Evolutionary conservation across 2,113 vertebrate species (phyloP), one percentile per base, ranked within the genome.

Genomic region (Forbesichthys papilliferus): DNA sequence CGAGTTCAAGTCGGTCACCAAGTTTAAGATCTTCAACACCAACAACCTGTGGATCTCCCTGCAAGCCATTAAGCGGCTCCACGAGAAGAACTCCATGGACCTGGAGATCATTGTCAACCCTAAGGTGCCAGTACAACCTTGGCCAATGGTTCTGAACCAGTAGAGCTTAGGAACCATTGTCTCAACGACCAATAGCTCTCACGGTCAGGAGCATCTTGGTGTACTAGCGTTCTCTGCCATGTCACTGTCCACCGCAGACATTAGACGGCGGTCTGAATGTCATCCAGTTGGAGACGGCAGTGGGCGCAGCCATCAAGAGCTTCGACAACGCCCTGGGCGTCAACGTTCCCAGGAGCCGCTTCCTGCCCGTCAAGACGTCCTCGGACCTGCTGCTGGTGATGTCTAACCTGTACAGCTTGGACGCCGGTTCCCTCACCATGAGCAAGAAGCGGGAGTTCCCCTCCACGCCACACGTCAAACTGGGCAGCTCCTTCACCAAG

Each of bases 11-110:
- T 99, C 97, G 0, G 97, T 99, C 85, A 96, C 96, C 56, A 99
- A 99, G 84, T 99, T 99, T 92, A 99, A 99, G 93, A 99, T 99
- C 89, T 99, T 99, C 89, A 99, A 99, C 76, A 99, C 97, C 84
- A 99, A 99, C 92, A 99, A 99, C 75, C 72, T 99, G 84, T 99
- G 97, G 97, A 95, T 99, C 78, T 97, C 95, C n/a, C 88, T 99
- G 78, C 92, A 94, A 54, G 96, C 97, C 49, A 93, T 98, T 79
- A 96, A 96, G 90, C 93, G 96, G 75, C 90, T 98, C 68, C 95
- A 97, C 54, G 94, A 96, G 73, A 86, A 93, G 20, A 96, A 96
- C 0, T 74, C 90, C 48, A 94, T 98, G 88, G 95, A 98, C 82
- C 93, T 99, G 94, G 97, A 99, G 91, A 96, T 99, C 90, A 98